Evolutionary conservation across 2,888 invertebrate species (phyloP).

Genomic region (Calameuta filiformis): DNA sequence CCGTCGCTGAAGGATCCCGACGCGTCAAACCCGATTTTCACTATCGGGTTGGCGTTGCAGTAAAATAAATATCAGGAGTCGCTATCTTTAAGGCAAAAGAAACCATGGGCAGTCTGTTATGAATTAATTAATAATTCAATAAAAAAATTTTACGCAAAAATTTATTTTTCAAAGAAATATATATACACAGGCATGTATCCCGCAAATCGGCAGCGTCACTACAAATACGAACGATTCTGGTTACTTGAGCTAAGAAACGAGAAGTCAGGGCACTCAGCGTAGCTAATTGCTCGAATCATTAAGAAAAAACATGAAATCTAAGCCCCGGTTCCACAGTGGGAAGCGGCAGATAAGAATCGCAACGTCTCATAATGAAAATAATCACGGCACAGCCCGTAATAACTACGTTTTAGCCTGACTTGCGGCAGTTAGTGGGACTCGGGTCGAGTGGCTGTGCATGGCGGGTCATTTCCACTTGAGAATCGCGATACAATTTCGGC

Average conservation of each 20-base stretch:
- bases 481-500: not conserved
- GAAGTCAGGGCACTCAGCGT: constrained; percentile 65
- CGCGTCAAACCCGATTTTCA: not conserved
- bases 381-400: constrained; percentile 56
- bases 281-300: constrained; percentile 66
- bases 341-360: constrained; percentile 58
- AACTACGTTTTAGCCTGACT: constrained; percentile 38
- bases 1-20: not conserved
- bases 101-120: not conserved
- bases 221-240: not conserved
- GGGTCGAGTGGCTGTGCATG: constrained; percentile 23
- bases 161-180: not conserved
- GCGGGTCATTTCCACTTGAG: constrained; percentile 19
- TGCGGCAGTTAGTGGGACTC: constrained; percentile 28
- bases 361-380: constrained; percentile 63
- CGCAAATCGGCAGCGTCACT: not conserved
- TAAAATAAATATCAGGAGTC: not conserved
- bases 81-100: not conserved
- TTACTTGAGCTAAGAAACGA: constrained; percentile 40
- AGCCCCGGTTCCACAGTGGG: constrained; percentile 54
- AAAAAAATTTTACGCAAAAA: not conserved
- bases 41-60: not conserved
- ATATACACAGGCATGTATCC: not conserved
- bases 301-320: constrained; percentile 66
- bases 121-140: not conserved